Conservation (phyloP, 2,888 invertebrate genomes). For the Plemyria rubiginata region DNA sequence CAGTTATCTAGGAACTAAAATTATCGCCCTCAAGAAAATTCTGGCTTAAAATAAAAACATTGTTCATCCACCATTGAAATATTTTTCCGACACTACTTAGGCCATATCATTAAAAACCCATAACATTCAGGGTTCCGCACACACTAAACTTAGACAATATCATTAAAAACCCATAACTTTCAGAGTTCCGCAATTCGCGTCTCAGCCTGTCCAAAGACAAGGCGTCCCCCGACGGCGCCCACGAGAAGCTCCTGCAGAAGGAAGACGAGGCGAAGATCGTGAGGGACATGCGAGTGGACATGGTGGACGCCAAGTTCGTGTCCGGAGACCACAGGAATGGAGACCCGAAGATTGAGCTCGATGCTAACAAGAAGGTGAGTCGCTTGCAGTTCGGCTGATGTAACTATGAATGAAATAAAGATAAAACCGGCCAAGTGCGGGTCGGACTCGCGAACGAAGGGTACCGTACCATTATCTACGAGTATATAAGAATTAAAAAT, state of each 20-base stretch:
- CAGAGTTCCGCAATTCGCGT: constrained; percentile 70
- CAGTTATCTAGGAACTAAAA: too few relatives aligned
- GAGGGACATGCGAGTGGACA: constrained; percentile 84
- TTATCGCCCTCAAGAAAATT: too few relatives aligned
- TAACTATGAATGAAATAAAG: too few relatives aligned
- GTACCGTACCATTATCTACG: too few relatives aligned
- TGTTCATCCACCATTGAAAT: too few relatives aligned
- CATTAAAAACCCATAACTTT: background rate
- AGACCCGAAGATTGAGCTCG: constrained; percentile 94
- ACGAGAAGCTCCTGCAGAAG: constrained; percentile 88
- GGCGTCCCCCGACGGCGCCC: constrained; percentile 87
- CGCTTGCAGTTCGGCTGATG: background rate
- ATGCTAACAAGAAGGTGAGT: constrained; percentile 84
- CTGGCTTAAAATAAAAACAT: too few relatives aligned
- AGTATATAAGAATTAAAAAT: too few relatives aligned
- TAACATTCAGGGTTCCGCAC: constrained; percentile 59
- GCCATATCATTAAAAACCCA: too few relatives aligned
- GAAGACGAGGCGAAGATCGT: constrained; percentile 85
- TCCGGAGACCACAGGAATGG: constrained; percentile 92
- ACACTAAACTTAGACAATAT: too few relatives aligned
- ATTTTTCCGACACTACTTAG: too few relatives aligned
- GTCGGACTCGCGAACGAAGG: too few relatives aligned
- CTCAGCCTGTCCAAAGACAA: constrained; percentile 72
- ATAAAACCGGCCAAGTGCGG: too few relatives aligned
- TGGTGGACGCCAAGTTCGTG: constrained; percentile 90